These are phyloP conservation scores for Pseudolaguvia tuberculata DNA, from an alignment of 2,113 vertebrate species.

Conservation along the genomic window DNA sequence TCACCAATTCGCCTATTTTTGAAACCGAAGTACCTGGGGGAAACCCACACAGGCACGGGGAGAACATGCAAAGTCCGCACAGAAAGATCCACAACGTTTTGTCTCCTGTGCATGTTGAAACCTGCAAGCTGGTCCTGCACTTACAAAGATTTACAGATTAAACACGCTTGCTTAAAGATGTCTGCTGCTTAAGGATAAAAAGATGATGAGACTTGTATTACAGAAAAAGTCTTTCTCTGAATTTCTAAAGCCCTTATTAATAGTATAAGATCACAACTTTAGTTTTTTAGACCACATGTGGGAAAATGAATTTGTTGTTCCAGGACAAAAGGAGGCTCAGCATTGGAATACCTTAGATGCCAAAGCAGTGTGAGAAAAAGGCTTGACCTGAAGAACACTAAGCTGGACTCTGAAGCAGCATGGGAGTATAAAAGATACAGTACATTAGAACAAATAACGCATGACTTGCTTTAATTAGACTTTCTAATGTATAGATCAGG, in stretches of 20 bases:
- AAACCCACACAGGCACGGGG: too few species aligned
- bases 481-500: neutral
- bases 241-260: neutral
- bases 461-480: neutral
- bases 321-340: conserved; percentile 37
- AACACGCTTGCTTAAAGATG: neutral
- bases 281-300: neutral
- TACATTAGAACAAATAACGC: neutral
- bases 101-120: conserved; percentile 35
- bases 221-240: neutral
- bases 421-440: neutral
- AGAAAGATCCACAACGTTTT: too few species aligned
- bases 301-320: conserved; percentile 26
- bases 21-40: too few species aligned
- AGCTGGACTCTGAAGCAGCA: neutral
- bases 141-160: conserved; percentile 22
- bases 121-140: conserved; percentile 30
- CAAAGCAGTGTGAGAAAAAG: conserved; percentile 23
- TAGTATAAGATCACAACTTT: neutral
- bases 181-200: neutral
- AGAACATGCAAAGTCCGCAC: too few species aligned
- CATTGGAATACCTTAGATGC: conserved; percentile 37
- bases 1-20: too few species aligned
- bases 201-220: neutral
- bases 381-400: neutral